Base-by-base conservation (phyloP, 2,888 invertebrate genomes). In the Gnatocerus cornutus region DNA sequence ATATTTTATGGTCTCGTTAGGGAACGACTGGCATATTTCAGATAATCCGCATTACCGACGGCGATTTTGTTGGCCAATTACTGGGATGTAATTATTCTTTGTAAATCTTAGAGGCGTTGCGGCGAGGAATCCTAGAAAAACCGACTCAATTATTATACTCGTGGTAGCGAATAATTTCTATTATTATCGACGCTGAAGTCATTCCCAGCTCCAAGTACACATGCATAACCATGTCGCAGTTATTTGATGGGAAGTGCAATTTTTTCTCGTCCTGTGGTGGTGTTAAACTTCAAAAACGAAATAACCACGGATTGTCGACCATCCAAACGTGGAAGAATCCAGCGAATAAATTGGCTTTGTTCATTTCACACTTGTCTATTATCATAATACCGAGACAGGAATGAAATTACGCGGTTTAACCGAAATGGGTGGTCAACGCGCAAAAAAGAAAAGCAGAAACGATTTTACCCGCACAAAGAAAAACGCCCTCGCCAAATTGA, bases 1-100 rank as follows among this genome's bases (percentile, higher is more conserved):
- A 73, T 73, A 74, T 74, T 73, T 76, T 74, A 75, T 74, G 74
- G 71, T 29, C 73, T 76, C 72, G 75, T 78, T 76, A 72, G 69
- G 67, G 73, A 64, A 62, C 59, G 61, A 63, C 64, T 68, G 73
- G 76, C 74, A 78, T 78, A 74, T 74, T 77, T 75, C 73, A 72
- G 73, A 78, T 77, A 59, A 73, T 76, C 68, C 69, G 71, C 68
- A 70, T 74, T 71, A 69, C 65, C 58, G 68, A 66, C 68, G 64
- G 71, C 71, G 69, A 72, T 74, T 73, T 68, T 46, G 67, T 56
- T 43, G 56, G 68, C 68, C 73, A 69, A 68, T 74, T 74, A 71
- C 61, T 46, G 67, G 33, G 53, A 55, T 62, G 50, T 71, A 71
- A 73, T 69, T 62, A 68, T 73, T 73, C 68, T 72, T 71, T 59